phyloP scores from a whole-genome alignment of 1,140 invertebrate species.

The Eurosta solidaginis region DNA sequence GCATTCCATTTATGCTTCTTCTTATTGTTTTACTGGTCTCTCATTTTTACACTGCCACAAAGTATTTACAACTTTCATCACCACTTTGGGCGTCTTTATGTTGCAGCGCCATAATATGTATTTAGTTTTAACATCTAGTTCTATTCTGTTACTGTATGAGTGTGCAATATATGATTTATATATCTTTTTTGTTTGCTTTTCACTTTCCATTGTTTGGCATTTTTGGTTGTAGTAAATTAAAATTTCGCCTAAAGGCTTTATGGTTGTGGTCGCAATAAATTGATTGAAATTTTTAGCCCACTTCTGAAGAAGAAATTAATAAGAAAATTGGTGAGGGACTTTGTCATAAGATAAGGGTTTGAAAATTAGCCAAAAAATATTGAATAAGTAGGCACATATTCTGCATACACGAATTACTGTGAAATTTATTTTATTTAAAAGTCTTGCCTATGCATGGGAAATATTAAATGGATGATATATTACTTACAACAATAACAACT shows the following conservation, averaged over 20 bases:
- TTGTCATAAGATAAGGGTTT: not conserved
- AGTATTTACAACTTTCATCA: too few relatives aligned
- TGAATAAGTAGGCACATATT: not conserved
- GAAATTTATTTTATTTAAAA: not conserved
- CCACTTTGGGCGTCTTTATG: not conserved
- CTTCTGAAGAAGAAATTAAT: not conserved
- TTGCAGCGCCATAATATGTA: not conserved
- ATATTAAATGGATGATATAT: not conserved
- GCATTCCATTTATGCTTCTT: not conserved
- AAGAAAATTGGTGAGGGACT: conserved; percentile 5
- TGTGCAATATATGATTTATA: not conserved
- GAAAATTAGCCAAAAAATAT: not conserved
- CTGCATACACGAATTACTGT: not conserved
- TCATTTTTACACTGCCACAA: not conserved
- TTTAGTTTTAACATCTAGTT: conserved; percentile 6
- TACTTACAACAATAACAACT: not conserved
- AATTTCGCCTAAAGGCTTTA: conserved; percentile 6
- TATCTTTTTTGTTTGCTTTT: not conserved
- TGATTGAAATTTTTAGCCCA: not conserved
- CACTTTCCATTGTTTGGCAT: not conserved
- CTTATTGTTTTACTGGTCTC: not conserved
- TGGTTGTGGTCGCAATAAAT: conserved; percentile 1
- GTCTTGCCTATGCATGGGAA: not conserved
- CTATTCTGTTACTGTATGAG: not conserved
- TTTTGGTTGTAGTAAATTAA: conserved; percentile 16